phyloP scores from a whole-genome alignment of 2,888 invertebrate species.

The Drosophila siamana region DNA sequence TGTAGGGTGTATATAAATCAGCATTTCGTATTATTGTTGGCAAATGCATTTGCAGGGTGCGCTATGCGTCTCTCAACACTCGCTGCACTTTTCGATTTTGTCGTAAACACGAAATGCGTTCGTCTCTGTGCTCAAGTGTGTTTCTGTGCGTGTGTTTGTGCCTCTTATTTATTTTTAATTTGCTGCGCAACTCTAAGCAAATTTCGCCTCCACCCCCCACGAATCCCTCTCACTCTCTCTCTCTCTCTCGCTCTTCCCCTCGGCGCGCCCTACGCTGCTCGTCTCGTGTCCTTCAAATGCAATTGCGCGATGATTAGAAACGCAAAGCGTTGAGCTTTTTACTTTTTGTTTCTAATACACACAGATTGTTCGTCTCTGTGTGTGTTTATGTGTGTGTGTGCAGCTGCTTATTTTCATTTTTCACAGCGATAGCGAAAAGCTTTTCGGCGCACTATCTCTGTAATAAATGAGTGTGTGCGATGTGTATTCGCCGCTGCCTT shows the following conservation, averaged over 20 bases:
- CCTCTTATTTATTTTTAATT: constrained; percentile 72
- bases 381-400: constrained; percentile 46
- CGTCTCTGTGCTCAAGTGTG: constrained; percentile 21
- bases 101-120: constrained; percentile 48
- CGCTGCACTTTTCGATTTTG: constrained; percentile 7
- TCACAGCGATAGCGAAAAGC: constrained; percentile 70
- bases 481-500: background rate
- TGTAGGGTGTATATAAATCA: too few species aligned
- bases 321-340: constrained; percentile 74
- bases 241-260: background rate
- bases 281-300: constrained; percentile 80
- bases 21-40: too few species aligned
- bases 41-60: constrained; percentile 35
- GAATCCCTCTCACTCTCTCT: background rate
- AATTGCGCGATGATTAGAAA: constrained; percentile 81
- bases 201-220: constrained; percentile 27
- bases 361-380: constrained; percentile 15
- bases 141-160: constrained; percentile 36
- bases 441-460: constrained; percentile 65
- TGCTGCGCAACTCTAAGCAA: constrained; percentile 54
- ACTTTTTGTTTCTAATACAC: constrained; percentile 74
- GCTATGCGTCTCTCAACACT: background rate
- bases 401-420: constrained; percentile 74
- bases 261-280: constrained; percentile 31
- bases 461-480: too few species aligned